phyloP scores from a whole-genome alignment of 35 echinoderm and acorn worm genomes.

The Heliocidaris tuberculata region DNA sequence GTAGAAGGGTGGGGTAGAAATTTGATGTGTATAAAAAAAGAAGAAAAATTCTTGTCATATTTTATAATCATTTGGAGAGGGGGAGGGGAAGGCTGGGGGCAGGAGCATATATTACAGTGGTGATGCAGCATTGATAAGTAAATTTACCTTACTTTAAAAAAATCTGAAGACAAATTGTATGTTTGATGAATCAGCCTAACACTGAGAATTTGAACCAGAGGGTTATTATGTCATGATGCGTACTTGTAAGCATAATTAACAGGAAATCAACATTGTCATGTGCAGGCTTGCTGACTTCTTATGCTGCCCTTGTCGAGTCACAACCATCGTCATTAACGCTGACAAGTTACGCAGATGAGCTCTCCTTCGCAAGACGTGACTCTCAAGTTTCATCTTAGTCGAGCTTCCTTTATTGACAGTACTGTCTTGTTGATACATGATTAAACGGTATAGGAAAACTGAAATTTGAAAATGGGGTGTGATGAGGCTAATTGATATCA shows the following conservation, averaged over 20 bases:
- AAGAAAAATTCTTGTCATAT: too few relatives aligned
- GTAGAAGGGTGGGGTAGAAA: too few relatives aligned
- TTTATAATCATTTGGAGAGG: too few relatives aligned
- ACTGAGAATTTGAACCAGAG: background rate
- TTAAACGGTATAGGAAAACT: background rate
- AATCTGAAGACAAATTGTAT: background rate
- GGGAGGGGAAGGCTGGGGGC: background rate
- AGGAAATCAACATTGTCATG: constrained; percentile 11
- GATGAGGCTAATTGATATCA: too few relatives aligned
- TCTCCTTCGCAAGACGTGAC: background rate
- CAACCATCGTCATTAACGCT: constrained; percentile 1
- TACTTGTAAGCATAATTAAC: background rate
- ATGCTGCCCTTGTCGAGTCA: background rate
- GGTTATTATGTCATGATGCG: background rate
- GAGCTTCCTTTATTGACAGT: background rate
- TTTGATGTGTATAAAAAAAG: too few relatives aligned
- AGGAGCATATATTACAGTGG: background rate
- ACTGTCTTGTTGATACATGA: background rate
- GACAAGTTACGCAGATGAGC: background rate
- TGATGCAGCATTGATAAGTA: background rate
- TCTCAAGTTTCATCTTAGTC: background rate
- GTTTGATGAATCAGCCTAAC: background rate
- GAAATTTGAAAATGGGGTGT: too few relatives aligned
- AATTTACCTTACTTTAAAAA: background rate
- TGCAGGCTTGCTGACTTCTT: background rate